Conservation (phyloP, 2,888 invertebrate genomes). For the Limnephilus marmoratus region DNA sequence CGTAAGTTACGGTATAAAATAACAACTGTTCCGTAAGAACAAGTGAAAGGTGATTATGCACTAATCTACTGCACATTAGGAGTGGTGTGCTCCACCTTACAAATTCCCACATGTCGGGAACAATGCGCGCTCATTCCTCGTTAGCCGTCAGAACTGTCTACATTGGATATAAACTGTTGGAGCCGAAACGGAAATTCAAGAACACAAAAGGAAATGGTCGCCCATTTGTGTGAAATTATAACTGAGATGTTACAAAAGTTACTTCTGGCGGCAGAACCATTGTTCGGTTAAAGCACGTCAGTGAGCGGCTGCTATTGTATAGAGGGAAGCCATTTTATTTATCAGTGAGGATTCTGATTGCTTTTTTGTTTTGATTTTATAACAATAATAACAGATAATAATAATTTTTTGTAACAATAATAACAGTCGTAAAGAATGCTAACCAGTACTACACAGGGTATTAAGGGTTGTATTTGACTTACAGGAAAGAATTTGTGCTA, state of each 20-base stretch:
- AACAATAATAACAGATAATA: neutral
- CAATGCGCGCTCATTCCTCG: conserved; percentile 2
- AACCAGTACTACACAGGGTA: neutral
- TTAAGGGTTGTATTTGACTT: no score
- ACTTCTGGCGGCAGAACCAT: conserved; percentile 49
- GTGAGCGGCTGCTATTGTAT: neutral
- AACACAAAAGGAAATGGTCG: conserved; percentile 62
- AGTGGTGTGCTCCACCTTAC: neutral
- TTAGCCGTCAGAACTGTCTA: conserved; percentile 8
- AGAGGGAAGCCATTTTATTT: neutral
- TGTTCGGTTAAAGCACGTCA: conserved; percentile 30
- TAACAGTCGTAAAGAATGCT: neutral
- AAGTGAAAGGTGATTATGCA: neutral
- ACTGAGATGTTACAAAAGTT: conserved; percentile 60
- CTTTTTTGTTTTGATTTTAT: neutral
- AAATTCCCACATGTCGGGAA: conserved; percentile 21
- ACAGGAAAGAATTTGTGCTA: no score
- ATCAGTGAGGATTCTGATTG: neutral
- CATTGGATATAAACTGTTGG: conserved; percentile 25
- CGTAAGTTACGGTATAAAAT: neutral
- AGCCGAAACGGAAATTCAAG: conserved; percentile 51
- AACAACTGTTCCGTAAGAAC: neutral
- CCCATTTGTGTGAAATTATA: conserved; percentile 64
- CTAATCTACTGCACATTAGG: neutral
- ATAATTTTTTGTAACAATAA: neutral